Evolutionary conservation across 2,113 vertebrate species (phyloP), one percentile per base, ranked within the genome.

Genomic region (Aegotheles bennettii): DNA sequence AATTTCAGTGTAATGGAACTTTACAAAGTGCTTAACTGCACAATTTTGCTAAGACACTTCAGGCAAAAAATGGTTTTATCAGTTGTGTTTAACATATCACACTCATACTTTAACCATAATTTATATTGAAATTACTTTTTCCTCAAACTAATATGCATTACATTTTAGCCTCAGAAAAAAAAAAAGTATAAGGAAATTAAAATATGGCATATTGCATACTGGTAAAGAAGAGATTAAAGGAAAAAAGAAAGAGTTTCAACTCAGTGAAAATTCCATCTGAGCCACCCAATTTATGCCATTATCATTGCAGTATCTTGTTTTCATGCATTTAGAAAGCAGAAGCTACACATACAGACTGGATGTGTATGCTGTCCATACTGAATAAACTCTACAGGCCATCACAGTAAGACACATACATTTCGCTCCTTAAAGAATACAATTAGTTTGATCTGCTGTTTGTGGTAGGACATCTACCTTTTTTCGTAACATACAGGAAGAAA

Each of bases 91-190:
- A 93, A 91, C 80, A 91, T 90, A 93, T 64, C 40, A 73, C 35
- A 86, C 81, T 95, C 76, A 81, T 48, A 80, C 13, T 94, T 97
- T 88, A 78, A 90, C 45, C 78, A 89, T 89, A 92, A 95, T 88
- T 95, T 70, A 64, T 76, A 68, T 7, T 73, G 17, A 79, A 91
- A 94, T 89, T 47, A 56, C 61, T 88, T 91, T 87, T 96, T 67
- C 33, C 20, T 26, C 33, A 68, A 84, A 45, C 35, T 92, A 95
- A 96, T 90, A 97, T 83, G 53, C 43, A 89, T 90, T 86, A 54
- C 13, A 61, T 83, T 93, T 85, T 90, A 93, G 85, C 50, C 68
- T 70, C 35, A 80, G 56, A 13, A 57, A 54, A 85, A 31, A 64
- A 63, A 84, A 71, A 56, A 85, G 18, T 20, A 54, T 13, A 90